These are phyloP conservation scores for Spilarctia lutea DNA, from an alignment of 2,888 invertebrate species.

Conservation along the genomic window DNA sequence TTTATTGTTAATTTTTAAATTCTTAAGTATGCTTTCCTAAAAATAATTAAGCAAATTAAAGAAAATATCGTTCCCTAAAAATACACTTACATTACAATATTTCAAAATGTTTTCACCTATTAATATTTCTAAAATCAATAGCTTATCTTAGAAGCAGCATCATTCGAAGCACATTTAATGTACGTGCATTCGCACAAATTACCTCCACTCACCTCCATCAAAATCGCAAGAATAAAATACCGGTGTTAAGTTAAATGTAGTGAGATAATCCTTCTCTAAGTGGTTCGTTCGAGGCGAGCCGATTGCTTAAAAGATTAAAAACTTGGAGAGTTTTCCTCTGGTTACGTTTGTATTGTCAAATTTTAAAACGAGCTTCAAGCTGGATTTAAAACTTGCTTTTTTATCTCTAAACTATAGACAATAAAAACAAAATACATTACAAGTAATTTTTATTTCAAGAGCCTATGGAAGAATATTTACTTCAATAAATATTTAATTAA, in stretches of 20 bases:
- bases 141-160: neutral
- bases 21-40: neutral
- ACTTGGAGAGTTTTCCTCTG: slow-evolving; percentile 53
- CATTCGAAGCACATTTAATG: slow-evolving; percentile 10
- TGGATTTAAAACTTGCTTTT: neutral
- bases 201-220: slow-evolving; percentile 33
- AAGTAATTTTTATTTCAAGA: neutral
- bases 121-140: neutral
- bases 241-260: slow-evolving; percentile 69
- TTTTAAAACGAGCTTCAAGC: slow-evolving; percentile 4
- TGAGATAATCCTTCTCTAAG: slow-evolving; percentile 67
- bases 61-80: neutral
- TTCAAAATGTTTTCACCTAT: neutral
- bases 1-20: neutral
- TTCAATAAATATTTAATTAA: too few species aligned
- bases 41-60: neutral
- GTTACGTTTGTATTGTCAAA: slow-evolving; percentile 17
- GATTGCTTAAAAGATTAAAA: slow-evolving; percentile 72
- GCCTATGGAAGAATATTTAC: too few species aligned
- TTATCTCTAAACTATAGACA: neutral
- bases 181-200: slow-evolving; percentile 24
- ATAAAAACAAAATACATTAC: neutral
- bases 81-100: neutral
- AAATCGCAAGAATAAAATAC: slow-evolving; percentile 50
- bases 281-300: slow-evolving; percentile 57